Conservation (phyloP, 2,113 vertebrate genomes). For the Microtus oregoni region DNA sequence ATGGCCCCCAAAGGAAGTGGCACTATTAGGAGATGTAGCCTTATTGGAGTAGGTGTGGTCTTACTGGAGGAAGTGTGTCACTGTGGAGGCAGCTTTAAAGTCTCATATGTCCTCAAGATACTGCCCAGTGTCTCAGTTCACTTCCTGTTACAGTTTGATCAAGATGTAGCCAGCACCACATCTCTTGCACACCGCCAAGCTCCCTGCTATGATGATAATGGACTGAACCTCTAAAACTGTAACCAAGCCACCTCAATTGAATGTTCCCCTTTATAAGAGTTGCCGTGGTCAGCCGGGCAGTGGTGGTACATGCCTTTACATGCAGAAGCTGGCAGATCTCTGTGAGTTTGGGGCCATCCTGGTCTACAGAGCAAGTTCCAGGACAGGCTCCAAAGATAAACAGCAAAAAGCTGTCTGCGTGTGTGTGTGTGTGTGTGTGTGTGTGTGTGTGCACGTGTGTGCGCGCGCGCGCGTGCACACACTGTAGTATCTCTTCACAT, state of each 20-base stretch:
- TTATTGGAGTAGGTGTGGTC: neutral
- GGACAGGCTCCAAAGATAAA: too few species aligned
- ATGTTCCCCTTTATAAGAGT: neutral
- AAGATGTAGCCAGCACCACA: neutral
- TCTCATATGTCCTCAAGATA: neutral
- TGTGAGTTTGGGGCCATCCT: too few species aligned
- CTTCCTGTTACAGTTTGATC: neutral
- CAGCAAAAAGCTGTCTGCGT: too few species aligned
- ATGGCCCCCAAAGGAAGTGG: neutral
- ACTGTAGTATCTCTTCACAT: neutral
- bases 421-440: too few species aligned
- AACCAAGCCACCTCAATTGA: neutral
- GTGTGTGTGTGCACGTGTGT: too few species aligned
- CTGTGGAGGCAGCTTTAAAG: neutral
- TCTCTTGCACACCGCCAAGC: neutral
- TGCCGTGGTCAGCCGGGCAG: neutral
- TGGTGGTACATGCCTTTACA: too few species aligned
- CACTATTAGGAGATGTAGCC: neutral
- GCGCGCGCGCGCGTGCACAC: fast-evolving
- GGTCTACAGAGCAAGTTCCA: too few species aligned
- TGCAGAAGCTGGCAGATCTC: too few species aligned
- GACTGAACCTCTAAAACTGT: neutral
- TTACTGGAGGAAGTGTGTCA: neutral
- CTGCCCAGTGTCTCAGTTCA: neutral
- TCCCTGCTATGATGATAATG: neutral